phyloP scores from a whole-genome alignment of 2,797 vertebrate genomes.

The Oryzias dopingdopingensis region DNA sequence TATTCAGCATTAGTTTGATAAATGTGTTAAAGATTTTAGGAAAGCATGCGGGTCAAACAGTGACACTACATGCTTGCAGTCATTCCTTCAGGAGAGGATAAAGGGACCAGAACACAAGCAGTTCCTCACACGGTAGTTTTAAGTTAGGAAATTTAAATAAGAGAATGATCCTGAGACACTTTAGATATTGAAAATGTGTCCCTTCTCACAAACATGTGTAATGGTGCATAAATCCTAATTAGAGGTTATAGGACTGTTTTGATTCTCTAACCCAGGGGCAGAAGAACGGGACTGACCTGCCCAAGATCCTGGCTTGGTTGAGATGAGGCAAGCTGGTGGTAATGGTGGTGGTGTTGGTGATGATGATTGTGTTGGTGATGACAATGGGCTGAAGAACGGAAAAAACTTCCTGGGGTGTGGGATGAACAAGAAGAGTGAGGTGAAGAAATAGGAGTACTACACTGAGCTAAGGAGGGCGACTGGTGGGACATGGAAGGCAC shows the following conservation, averaged over 20 bases:
- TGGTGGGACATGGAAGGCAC: conserved; percentile 75
- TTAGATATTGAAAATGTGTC: too few relatives aligned
- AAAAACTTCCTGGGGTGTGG: conserved; percentile 81
- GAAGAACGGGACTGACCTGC: conserved; percentile 73
- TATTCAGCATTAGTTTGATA: too few relatives aligned
- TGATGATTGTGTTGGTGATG: conserved; percentile 53
- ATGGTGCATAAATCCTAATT: too few relatives aligned
- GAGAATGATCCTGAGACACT: too few relatives aligned
- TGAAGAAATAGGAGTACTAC: conserved; percentile 78
- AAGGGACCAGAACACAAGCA: too few relatives aligned
- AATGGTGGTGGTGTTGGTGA: conserved; percentile 57
- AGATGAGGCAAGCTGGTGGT: conserved; percentile 76
- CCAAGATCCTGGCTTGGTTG: conserved; percentile 74
- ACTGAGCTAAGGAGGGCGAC: conserved; percentile 68
- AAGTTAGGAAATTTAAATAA: too few relatives aligned
- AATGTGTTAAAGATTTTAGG: background rate
- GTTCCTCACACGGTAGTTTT: too few relatives aligned
- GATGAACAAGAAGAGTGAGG: conserved; percentile 75
- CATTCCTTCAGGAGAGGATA: background rate
- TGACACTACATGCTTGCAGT: conserved; percentile 11
- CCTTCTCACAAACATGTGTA: background rate
- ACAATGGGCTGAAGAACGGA: conserved; percentile 78
- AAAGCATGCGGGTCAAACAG: conserved; percentile 23
- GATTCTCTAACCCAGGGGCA: conserved; percentile 85
- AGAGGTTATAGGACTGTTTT: background rate